Base-by-base conservation (phyloP, 2,888 invertebrate genomes). In the Brachynemurus nebulosus region DNA sequence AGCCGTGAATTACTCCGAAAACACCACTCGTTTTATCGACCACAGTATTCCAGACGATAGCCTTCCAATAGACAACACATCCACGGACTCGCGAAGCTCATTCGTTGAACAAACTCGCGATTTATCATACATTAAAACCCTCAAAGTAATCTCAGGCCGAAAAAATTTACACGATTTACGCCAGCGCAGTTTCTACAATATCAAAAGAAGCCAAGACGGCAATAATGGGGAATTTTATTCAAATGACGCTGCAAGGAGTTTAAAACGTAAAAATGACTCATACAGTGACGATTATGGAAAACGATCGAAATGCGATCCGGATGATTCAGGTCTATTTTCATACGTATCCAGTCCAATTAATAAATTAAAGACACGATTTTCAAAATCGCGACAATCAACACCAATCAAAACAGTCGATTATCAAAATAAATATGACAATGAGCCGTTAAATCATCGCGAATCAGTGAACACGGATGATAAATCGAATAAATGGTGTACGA, bases 311-410 rank as follows among this genome's bases (percentile, higher is more conserved):
- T 14, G 12, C 9, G 40, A 40, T 17, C n/a, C n/a, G 14, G 14
- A 40, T 4, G 40, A 25, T n/a, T 12, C 9, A 12, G 33, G 30
- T 6, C n/a, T 41, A 7, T 41, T 41, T 17, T 41, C 41, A 7
- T 41, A 41, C 21, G 34, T 41, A 14, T 33, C 33, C 20, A 41
- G 33, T 17, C 41, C 41, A 11, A 17, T 41, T n/a, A 23, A 41
- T 18, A 34, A 18, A n/a, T 33, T 41, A 11, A 30, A 34, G 3
- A 30, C 9, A 16, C 17, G 14, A 19, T 19, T 33, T 6, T 14
- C 34, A 8, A 11, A 18, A 14, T 41, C 41, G 12, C n/a, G n/a
- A n/a, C n/a, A n/a, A 11, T 17, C 12, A 9, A 19, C 23, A 16
- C 14, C 34, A 17, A 36, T 16, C 18, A n/a, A 11, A 2, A 12